Base-by-base conservation (phyloP, 2,113 vertebrate species). In the Entosphenus tridentatus region DNA sequence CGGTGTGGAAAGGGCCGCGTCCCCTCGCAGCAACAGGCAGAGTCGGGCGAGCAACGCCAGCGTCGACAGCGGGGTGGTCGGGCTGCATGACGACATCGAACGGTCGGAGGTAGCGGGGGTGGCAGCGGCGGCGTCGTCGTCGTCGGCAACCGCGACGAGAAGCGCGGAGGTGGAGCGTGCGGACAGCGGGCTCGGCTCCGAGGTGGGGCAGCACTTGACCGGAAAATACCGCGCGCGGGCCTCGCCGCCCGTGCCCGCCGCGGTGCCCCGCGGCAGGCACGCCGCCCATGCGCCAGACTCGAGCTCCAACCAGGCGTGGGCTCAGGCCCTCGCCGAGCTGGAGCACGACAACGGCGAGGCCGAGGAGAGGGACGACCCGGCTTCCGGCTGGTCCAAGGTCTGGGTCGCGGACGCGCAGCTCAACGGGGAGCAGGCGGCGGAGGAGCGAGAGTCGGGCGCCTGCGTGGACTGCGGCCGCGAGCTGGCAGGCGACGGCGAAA, bases 21-120 rank as follows among this genome's bases (percentile, higher is more conserved):
- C 82, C 0, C 84, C 83, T 1, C 79, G 83, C 13, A 81, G 87
- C 71, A 84, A 86, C 0, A 76, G 83, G 1, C 83, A 88, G 72
- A 85, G 83, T 5, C 75, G 83, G 65, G 78, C 87, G 74, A 90
- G 87, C 81, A 87, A 85, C 74, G 78, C 89, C 74, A 93, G 88
- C 57, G 82, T 84, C 0, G 88, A 89, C 84, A 91, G 88, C 0
- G 86, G 86, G 1, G 84, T 93, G 2, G 84, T 87, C 8, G 85
- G 86, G 0, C 77, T 87, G 70, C 83, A 79, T 0, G 84, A 89
- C 12, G 82, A 83, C 71, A 73, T 39, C 9, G 78, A 80, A 1
- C 76, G 77, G 3, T 75, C 79, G 3, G 86, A 87, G 55, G 78
- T 81, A 57, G 79, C 80, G 0, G 79, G 80, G 9, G 80, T 80